A percentile compares a stretch with the other conserved stretches of the same genome.
Evolutionary conservation across 2,797 vertebrate genomes (phyloP).

Genomic region (Sebastolobus alascanus): DNA sequence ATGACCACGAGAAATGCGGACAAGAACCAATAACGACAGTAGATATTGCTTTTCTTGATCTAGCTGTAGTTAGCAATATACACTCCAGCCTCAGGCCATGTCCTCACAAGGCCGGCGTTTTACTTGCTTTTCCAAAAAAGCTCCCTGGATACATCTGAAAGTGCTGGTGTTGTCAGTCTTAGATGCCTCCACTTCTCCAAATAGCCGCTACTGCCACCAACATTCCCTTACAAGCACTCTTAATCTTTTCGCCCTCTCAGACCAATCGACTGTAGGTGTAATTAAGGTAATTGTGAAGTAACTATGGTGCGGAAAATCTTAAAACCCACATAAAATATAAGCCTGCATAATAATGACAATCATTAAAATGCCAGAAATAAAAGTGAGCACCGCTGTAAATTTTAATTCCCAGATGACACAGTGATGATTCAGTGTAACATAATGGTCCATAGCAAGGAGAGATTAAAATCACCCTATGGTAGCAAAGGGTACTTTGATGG

Average conservation of each 20-base stretch:
- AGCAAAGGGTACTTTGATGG: background rate
- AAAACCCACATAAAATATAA: constrained; percentile 40
- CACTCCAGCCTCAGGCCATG: constrained; percentile 49
- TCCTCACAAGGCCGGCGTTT: constrained; percentile 22
- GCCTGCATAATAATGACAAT: constrained; percentile 36
- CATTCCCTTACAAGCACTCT: constrained; percentile 35
- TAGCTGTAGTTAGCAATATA: constrained; percentile 55
- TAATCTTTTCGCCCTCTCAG: constrained; percentile 48
- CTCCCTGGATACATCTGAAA: constrained; percentile 51
- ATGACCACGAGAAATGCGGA: constrained; percentile 47
- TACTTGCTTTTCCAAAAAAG: constrained; percentile 52
- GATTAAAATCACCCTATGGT: background rate
- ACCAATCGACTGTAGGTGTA: constrained; percentile 47
- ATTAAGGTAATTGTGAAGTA: constrained; percentile 64
- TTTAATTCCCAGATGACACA: constrained; percentile 32
- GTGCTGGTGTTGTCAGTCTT: constrained; percentile 36
- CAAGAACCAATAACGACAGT: constrained; percentile 56
- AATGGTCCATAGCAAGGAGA: constrained; percentile 17
- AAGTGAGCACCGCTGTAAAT: constrained; percentile 27
- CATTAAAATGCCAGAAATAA: constrained; percentile 38
- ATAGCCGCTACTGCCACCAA: constrained; percentile 50
- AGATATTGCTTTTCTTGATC: constrained; percentile 60
- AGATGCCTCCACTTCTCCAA: constrained; percentile 43
- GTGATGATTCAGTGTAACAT: constrained; percentile 25
- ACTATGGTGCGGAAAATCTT: constrained; percentile 41